Percentiles rank a stretch among this genome's conserved stretches.
Conservation (phyloP, 2,113 vertebrate genomes). For the Petaurus breviceps region DNA sequence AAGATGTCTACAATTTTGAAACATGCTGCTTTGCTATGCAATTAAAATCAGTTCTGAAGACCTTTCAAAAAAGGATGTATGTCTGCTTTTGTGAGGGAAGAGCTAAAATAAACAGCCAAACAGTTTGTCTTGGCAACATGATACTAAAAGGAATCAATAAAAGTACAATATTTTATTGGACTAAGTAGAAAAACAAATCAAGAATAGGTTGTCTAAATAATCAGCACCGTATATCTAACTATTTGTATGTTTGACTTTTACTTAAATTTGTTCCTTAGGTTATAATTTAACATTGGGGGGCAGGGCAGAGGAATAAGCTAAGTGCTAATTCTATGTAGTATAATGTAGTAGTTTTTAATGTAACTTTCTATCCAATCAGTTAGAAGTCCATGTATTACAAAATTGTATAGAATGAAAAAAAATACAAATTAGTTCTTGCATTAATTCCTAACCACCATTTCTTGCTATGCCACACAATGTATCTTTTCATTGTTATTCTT, state of each 20-base stretch:
- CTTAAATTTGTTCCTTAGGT: conserved; percentile 25
- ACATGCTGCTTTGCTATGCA: neutral
- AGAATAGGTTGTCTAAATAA: conserved; percentile 4
- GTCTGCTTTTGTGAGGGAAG: neutral
- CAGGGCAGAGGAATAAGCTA: neutral
- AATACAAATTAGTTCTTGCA: conserved; percentile 41
- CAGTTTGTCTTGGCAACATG: neutral
- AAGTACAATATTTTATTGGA: neutral
- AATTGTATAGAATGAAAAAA: conserved; percentile 53
- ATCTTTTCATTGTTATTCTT: conserved; percentile 58
- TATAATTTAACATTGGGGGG: conserved; percentile 19
- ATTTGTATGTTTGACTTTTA: neutral
- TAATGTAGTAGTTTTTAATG: conserved; percentile 6
- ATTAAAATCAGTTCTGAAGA: too few species aligned
- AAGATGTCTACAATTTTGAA: conserved; percentile 10
- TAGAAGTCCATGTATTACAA: conserved; percentile 33
- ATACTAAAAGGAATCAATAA: neutral
- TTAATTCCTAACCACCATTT: conserved; percentile 48
- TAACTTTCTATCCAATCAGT: conserved; percentile 20
- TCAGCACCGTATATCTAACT: neutral
- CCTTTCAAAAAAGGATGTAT: neutral
- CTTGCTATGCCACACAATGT: conserved; percentile 42
- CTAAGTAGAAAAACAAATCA: neutral
- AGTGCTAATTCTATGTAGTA: conserved; percentile 7
- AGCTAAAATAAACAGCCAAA: neutral